These are phyloP conservation scores for Osmerus mordax DNA, from an alignment of 2,113 vertebrate genomes.

Conservation along the genomic window DNA sequence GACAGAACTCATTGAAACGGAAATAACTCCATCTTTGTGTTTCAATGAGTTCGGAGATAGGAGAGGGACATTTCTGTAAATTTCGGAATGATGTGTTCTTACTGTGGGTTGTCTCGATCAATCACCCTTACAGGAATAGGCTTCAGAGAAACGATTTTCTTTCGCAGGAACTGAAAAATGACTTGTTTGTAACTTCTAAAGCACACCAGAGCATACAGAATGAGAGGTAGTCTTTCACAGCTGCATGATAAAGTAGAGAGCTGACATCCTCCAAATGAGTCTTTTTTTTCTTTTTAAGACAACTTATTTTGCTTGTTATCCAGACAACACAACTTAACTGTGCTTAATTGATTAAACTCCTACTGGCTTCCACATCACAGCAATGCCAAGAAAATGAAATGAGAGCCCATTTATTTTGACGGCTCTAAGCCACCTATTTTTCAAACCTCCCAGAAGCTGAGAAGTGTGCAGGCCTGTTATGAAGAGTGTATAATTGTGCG, in stretches of 20 bases:
- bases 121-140: no score
- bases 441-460: slow-evolving; percentile 37
- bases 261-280: slow-evolving; percentile 55
- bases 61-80: no score
- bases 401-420: not conserved
- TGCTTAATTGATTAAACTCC: slow-evolving; percentile 56
- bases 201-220: not conserved
- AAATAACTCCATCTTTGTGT: no score
- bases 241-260: slow-evolving; percentile 39
- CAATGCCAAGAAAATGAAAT: slow-evolving; percentile 31
- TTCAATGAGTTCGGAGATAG: no score
- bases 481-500: slow-evolving; percentile 59
- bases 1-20: no score
- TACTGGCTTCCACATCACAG: slow-evolving; percentile 45
- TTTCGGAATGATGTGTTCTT: no score
- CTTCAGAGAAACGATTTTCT: no score
- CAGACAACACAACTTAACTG: slow-evolving; percentile 45
- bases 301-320: slow-evolving; percentile 41
- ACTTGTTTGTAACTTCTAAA: no score
- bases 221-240: slow-evolving; percentile 34
- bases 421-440: not conserved
- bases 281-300: slow-evolving; percentile 50
- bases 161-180: no score
- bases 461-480: slow-evolving; percentile 48
- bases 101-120: no score